phyloP scores from a whole-genome alignment of 53 echinoderm and acorn worm genomes.

The Hippasteria phrygiana region DNA sequence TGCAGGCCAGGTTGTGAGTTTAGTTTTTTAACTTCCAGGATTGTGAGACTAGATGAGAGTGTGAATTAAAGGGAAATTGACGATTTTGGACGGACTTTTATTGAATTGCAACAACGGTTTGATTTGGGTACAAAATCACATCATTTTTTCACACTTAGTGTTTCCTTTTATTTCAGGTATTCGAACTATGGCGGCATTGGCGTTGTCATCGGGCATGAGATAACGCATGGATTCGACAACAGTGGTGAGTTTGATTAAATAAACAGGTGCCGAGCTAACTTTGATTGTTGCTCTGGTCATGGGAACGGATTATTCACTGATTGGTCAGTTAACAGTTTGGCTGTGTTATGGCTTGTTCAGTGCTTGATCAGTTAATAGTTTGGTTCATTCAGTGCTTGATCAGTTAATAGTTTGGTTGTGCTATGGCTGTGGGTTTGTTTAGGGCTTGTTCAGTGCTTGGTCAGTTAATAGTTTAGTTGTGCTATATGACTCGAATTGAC shows the following conservation, averaged over 20 bases:
- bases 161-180: slow-evolving; percentile 60
- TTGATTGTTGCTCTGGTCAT: neutral
- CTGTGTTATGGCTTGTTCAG: neutral
- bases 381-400: too few species aligned
- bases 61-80: too few species aligned
- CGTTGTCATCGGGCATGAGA: slow-evolving; percentile 94
- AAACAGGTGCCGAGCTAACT: neutral
- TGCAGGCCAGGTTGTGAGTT: too few species aligned
- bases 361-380: neutral
- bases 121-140: neutral
- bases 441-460: too few species aligned
- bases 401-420: too few species aligned
- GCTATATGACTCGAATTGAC: too few species aligned
- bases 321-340: neutral
- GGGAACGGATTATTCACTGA: neutral
- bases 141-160: neutral
- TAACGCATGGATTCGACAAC: slow-evolving; percentile 96
- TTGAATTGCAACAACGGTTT: neutral
- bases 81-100: too few species aligned
- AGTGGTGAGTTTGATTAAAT: slow-evolving; percentile 63
- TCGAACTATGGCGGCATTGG: slow-evolving; percentile 95
- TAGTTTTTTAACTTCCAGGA: too few species aligned
- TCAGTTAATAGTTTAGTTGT: too few species aligned
- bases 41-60: too few species aligned
- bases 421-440: too few species aligned